phyloP scores from a whole-genome alignment of 2,113 vertebrate species.

The Phoxinus phoxinus region DNA sequence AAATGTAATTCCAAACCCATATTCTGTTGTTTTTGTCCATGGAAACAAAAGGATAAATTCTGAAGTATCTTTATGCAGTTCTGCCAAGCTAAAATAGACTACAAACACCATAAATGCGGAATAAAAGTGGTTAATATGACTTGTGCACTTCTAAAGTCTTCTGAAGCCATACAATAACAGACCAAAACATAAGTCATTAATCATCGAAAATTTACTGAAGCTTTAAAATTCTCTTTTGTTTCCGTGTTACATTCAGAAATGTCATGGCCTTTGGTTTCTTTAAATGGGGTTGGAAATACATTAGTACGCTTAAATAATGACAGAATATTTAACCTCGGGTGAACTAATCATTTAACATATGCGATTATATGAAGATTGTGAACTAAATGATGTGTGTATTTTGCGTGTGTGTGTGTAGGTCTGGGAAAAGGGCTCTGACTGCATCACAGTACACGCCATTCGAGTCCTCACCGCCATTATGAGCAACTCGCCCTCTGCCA shows the following conservation, averaged over 20 bases:
- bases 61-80: neutral
- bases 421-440: conserved; percentile 77
- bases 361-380: neutral
- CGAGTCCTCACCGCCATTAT: conserved; percentile 93
- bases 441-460: conserved; percentile 91
- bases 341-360: neutral
- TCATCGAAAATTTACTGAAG: neutral
- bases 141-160: neutral
- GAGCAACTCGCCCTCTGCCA: conserved; percentile 91
- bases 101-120: neutral
- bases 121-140: neutral
- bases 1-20: conserved; percentile 17
- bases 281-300: neutral
- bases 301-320: too few species aligned
- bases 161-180: neutral
- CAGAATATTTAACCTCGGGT: neutral
- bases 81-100: neutral
- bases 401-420: conserved; percentile 74
- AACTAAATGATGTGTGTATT: conserved; percentile 1
- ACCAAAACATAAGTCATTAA: neutral
- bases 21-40: neutral
- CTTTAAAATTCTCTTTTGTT: neutral
- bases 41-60: neutral
- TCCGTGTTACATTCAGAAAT: neutral
- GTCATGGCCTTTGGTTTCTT: neutral